Percentiles rank a stretch among this genome's conserved stretches.
These are phyloP conservation scores for Helicoverpa zea DNA, from an alignment of 1,140 invertebrate genomes.

Conservation along the genomic window DNA sequence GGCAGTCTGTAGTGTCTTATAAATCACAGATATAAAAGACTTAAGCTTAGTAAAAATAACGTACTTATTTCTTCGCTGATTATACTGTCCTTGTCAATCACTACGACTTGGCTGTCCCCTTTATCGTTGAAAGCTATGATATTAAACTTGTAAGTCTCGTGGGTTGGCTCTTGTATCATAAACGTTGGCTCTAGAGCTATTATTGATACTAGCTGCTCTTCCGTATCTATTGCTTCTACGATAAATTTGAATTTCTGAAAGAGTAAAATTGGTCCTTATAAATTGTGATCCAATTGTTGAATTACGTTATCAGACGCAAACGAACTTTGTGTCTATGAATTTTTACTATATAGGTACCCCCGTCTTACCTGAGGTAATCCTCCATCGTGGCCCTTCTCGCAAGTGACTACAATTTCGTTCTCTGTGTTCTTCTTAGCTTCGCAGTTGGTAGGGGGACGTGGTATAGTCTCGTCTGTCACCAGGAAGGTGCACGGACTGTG, in stretches of 20 bases:
- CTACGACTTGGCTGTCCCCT: conserved; percentile 73
- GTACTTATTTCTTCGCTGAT: conserved; percentile 56
- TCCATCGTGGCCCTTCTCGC: conserved; percentile 75
- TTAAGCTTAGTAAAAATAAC: background rate
- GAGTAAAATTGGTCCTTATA: background rate
- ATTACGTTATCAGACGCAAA: too few relatives aligned
- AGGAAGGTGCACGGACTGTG: conserved; percentile 72
- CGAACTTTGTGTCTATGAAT: too few relatives aligned
- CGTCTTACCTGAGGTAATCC: conserved; percentile 74
- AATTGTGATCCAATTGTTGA: conserved; percentile 4
- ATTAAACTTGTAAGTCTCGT: conserved; percentile 74
- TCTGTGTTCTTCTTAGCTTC: conserved; percentile 57
- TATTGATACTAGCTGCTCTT: conserved; percentile 71
- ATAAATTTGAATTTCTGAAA: conserved; percentile 81
- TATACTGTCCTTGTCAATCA: conserved; percentile 72
- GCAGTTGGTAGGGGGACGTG: conserved; percentile 72
- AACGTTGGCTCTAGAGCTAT: conserved; percentile 75
- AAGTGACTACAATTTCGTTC: conserved; percentile 71
- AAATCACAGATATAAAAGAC: too few relatives aligned
- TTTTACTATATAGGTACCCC: too few relatives aligned
- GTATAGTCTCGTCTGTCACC: conserved; percentile 75
- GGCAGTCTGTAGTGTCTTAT: too few relatives aligned
- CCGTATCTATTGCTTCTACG: conserved; percentile 61
- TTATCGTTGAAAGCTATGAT: conserved; percentile 78
- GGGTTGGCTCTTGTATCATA: conserved; percentile 72